A percentile compares a stretch with the other conserved stretches of the same genome.
Evolutionary conservation across 2,888 invertebrate species (phyloP).

Genomic region (Pammene fasciana): DNA sequence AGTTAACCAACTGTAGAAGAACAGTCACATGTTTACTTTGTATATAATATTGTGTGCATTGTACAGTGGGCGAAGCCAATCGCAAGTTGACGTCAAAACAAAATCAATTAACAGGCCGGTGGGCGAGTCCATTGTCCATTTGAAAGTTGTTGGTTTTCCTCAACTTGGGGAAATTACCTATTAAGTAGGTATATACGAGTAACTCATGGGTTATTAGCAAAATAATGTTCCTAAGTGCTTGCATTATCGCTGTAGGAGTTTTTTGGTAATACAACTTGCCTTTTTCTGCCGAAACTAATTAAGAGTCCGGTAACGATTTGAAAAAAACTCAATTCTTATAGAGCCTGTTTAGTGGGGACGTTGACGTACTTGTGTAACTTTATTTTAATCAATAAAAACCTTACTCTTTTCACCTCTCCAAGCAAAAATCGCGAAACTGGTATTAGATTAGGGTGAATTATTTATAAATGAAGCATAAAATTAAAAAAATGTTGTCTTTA

Average conservation of each 20-base stretch:
- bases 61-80: slow-evolving; percentile 10
- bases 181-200: background rate
- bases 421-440: too few relatives aligned
- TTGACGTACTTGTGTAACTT: too few relatives aligned
- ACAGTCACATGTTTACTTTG: slow-evolving; percentile 10
- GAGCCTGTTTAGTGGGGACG: too few relatives aligned
- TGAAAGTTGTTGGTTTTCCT: slow-evolving; percentile 1
- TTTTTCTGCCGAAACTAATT: background rate
- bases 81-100: slow-evolving; percentile 36
- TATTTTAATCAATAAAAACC: too few relatives aligned
- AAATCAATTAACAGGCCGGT: slow-evolving; percentile 34
- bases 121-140: slow-evolving; percentile 25
- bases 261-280: background rate
- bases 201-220: background rate
- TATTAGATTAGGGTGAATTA: too few relatives aligned
- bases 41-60: slow-evolving; percentile 5
- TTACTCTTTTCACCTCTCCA: too few relatives aligned
- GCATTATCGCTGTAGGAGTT: background rate
- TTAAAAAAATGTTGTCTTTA: too few relatives aligned
- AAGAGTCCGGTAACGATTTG: too few relatives aligned
- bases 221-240: background rate
- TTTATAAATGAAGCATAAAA: too few relatives aligned
- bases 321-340: too few relatives aligned
- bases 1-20: background rate
- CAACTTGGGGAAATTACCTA: slow-evolving; percentile 5